A percentile compares a stretch with the other conserved stretches of the same genome.
These are phyloP conservation scores for Prorops nasuta DNA, from an alignment of 1,140 invertebrate species.

Conservation along the genomic window DNA sequence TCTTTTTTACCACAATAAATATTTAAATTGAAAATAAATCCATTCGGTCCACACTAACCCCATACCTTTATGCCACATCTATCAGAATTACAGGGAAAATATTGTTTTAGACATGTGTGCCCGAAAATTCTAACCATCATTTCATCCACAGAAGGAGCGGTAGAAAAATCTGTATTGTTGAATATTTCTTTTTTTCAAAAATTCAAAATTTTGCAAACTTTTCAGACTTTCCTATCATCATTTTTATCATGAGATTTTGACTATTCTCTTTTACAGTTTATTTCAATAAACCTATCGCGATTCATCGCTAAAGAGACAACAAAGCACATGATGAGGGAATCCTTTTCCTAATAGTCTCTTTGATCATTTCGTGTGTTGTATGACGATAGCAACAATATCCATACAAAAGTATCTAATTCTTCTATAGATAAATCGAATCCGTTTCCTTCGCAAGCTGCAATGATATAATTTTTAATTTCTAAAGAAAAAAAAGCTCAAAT, in stretches of 20 bases:
- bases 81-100: too few species aligned
- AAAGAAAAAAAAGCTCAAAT: too few species aligned
- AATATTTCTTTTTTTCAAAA: slow-evolving; percentile 11
- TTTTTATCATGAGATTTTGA: slow-evolving; percentile 5
- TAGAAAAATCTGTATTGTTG: slow-evolving; percentile 9
- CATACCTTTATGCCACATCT: slow-evolving; percentile 47
- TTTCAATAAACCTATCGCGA: slow-evolving; percentile 9
- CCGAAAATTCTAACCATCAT: too few species aligned
- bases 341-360: slow-evolving; percentile 9
- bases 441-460: slow-evolving; percentile 6
- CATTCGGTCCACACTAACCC: slow-evolving; percentile 6
- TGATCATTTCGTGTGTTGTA: too few species aligned
- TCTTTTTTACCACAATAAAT: slow-evolving; percentile 13
- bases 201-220: too few species aligned
- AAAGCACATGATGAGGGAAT: slow-evolving; percentile 9
- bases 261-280: slow-evolving; percentile 6
- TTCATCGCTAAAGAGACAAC: slow-evolving; percentile 12
- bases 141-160: too few species aligned
- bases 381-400: slow-evolving; percentile 4
- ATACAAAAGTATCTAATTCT: slow-evolving; percentile 5
- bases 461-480: slow-evolving; percentile 10
- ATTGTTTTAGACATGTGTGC: too few species aligned
- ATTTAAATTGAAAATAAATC: slow-evolving; percentile 8
- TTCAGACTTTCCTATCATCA: slow-evolving; percentile 9
- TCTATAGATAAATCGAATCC: too few species aligned